Conservation (phyloP, 2,113 vertebrate genomes). For the Toxotes chatareus region DNA sequence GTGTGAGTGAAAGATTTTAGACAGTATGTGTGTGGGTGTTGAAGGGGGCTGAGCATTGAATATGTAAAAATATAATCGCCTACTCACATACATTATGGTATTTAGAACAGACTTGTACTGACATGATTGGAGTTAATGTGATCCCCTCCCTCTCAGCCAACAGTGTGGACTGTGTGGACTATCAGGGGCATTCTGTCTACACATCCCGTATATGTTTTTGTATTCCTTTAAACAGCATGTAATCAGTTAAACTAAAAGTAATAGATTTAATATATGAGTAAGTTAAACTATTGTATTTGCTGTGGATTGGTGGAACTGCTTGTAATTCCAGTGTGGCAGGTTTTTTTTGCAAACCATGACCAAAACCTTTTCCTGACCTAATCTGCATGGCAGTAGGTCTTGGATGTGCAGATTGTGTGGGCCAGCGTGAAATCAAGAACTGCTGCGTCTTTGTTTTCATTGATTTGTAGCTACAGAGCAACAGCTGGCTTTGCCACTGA, state of each 20-base stretch:
- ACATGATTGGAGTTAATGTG: not conserved
- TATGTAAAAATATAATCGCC: not conserved
- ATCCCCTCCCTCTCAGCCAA: not conserved
- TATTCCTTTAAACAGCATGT: too few species aligned
- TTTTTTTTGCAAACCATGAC: too few species aligned
- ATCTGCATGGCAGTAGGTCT: too few species aligned
- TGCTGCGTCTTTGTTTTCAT: not conserved
- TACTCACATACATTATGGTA: not conserved
- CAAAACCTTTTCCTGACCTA: too few species aligned
- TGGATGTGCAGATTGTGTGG: too few species aligned
- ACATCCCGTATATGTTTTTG: too few species aligned
- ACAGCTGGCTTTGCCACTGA: not conserved
- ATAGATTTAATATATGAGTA: too few species aligned
- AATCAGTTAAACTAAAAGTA: too few species aligned
- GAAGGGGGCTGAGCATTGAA: constrained; percentile 25
- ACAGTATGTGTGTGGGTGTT: constrained; percentile 18
- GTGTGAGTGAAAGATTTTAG: constrained; percentile 14
- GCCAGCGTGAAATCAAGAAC: not conserved
- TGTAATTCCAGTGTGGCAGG: too few species aligned
- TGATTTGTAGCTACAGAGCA: not conserved
- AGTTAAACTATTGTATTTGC: too few species aligned
- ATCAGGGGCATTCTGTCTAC: not conserved
- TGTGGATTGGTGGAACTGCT: too few species aligned
- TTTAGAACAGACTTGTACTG: constrained; percentile 3
- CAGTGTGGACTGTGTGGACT: not conserved